Percentiles rank a stretch among this genome's conserved stretches.
Evolutionary conservation across 2,888 invertebrate genomes (phyloP).

Genomic region (Athripsodes cinereus): DNA sequence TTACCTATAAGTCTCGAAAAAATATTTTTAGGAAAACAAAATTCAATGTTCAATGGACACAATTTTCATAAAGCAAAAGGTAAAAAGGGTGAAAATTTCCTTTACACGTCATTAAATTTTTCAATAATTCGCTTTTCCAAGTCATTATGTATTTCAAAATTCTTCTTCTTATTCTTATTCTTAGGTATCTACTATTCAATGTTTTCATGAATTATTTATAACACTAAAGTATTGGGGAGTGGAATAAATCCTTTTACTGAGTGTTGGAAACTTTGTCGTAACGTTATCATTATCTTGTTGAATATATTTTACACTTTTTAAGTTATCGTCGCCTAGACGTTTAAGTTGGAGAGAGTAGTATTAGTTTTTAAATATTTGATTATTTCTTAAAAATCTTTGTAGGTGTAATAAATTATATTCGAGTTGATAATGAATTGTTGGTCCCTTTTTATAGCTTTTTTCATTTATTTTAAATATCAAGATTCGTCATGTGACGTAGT

Average conservation of each 20-base stretch:
- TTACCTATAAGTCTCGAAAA: too few species aligned
- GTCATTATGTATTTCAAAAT: not conserved
- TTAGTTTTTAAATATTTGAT: too few species aligned
- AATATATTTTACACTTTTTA: too few species aligned
- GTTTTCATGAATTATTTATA: conserved; percentile 1
- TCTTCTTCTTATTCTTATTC: not conserved
- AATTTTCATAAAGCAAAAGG: not conserved
- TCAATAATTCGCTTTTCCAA: not conserved
- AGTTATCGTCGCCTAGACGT: too few species aligned
- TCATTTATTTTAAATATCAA: too few species aligned
- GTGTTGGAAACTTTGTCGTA: not conserved
- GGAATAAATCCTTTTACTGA: not conserved
- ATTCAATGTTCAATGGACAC: not conserved
- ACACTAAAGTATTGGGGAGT: not conserved
- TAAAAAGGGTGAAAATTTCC: not conserved
- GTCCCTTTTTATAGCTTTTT: too few species aligned
- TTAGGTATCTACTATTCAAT: not conserved
- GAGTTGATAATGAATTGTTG: too few species aligned
- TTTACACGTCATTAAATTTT: not conserved
- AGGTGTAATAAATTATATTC: too few species aligned
- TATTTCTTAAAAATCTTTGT: too few species aligned
- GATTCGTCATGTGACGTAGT: too few species aligned
- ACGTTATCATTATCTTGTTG: not conserved
- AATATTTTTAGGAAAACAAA: too few species aligned
- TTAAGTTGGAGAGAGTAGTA: too few species aligned